Conservation (phyloP, 2,797 vertebrate species). For the Pseudochromis fuscus region DNA sequence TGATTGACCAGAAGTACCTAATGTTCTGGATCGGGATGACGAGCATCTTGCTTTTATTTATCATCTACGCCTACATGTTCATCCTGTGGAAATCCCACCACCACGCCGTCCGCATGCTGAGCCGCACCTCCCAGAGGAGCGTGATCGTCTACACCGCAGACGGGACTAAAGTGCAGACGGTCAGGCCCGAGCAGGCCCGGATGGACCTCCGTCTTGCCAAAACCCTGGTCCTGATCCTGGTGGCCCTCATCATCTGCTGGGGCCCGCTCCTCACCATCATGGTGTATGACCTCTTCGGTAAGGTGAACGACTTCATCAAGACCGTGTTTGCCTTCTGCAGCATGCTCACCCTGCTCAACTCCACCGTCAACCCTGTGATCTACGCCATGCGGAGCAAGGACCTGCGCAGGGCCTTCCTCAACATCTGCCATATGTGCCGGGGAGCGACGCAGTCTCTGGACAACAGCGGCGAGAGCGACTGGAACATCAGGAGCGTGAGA, state of each 20-base stretch:
- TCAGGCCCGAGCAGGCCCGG: slow-evolving; percentile 94
- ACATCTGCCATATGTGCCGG: slow-evolving; percentile 91
- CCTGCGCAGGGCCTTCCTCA: slow-evolving; percentile 94
- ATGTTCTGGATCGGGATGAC: slow-evolving; percentile 99
- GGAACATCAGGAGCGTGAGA: slow-evolving; percentile 91
- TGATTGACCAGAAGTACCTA: slow-evolving; percentile 95
- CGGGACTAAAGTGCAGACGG: slow-evolving; percentile 95
- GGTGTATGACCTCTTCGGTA: slow-evolving; percentile 97
- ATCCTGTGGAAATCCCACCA: slow-evolving; percentile 99
- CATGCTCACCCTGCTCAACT: slow-evolving; percentile 98
- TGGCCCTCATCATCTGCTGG: slow-evolving; percentile 98
- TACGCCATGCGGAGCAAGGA: slow-evolving; percentile 99
- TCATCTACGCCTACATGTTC: slow-evolving; percentile 98
- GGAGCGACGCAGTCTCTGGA: slow-evolving; percentile 89
- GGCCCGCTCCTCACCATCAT: slow-evolving; percentile 98
- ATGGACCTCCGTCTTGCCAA: slow-evolving; percentile 99
- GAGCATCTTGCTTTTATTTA: slow-evolving; percentile 92
- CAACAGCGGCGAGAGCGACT: slow-evolving; percentile 95
- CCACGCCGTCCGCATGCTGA: slow-evolving; percentile 96
- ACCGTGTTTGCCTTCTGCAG: slow-evolving; percentile 98
- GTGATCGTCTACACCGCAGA: slow-evolving; percentile 93
- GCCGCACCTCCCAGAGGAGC: slow-evolving; percentile 95
- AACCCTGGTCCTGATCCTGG: slow-evolving; percentile 96
- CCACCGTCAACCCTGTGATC: slow-evolving; percentile 98
- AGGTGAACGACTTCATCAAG: slow-evolving; percentile 96